These are phyloP conservation scores for Nothura maculosa DNA, from an alignment of 2,797 vertebrate genomes.

Conservation along the genomic window DNA sequence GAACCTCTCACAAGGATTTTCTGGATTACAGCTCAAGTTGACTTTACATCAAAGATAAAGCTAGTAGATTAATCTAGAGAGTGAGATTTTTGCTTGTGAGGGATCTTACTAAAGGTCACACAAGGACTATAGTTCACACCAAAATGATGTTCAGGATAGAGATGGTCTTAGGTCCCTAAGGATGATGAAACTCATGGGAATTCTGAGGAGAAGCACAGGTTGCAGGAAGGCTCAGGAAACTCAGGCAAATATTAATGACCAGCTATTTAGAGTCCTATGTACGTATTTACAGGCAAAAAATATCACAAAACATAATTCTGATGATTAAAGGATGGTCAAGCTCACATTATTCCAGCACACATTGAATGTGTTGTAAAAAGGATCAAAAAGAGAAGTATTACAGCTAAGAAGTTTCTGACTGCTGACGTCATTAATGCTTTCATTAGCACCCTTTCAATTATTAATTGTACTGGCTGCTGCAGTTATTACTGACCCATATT, in stretches of 20 bases:
- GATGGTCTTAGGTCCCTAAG: background rate
- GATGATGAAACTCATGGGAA: background rate
- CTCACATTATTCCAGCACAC: background rate
- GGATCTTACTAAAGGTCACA: background rate
- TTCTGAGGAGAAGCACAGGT: background rate
- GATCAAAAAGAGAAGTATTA: conserved; percentile 24
- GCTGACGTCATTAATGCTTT: conserved; percentile 2
- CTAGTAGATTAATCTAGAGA: background rate
- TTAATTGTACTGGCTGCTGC: conserved; percentile 52
- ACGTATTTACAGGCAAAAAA: background rate
- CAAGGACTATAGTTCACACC: background rate
- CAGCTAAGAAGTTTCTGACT: conserved; percentile 1
- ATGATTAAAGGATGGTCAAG: background rate
- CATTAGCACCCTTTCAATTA: conserved; percentile 57
- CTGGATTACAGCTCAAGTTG: conserved; percentile 10
- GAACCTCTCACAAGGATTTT: conserved; percentile 25
- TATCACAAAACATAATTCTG: background rate
- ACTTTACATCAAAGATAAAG: background rate
- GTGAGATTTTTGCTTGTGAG: background rate
- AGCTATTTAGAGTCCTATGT: background rate
- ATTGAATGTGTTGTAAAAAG: background rate
- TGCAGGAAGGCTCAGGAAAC: background rate
- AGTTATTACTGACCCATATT: conserved; percentile 60
- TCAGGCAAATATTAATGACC: background rate
- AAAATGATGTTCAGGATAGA: background rate